These are phyloP conservation scores for Arion vulgaris DNA, from an alignment of 1,140 invertebrate genomes.

Conservation along the genomic window DNA sequence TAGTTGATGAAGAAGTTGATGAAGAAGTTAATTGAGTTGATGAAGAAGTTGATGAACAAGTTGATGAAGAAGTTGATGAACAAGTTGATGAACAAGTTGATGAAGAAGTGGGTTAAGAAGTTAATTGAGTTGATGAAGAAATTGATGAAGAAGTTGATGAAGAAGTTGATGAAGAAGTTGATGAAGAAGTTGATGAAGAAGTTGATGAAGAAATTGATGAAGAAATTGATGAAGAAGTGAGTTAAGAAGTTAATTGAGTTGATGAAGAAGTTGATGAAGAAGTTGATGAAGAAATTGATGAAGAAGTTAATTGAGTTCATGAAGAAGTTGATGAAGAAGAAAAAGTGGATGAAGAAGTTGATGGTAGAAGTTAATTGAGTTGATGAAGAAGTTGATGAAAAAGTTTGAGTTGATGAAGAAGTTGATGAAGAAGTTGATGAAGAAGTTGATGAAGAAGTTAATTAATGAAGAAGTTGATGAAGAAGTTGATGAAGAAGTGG, in stretches of 20 bases:
- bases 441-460: no score
- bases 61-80: not conserved
- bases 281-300: not conserved
- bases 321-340: not conserved
- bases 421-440: no score
- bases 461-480: no score
- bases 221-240: not conserved
- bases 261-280: not conserved
- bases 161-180: not conserved
- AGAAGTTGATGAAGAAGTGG: no score
- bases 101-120: not conserved
- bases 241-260: not conserved
- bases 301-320: not conserved
- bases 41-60: not conserved
- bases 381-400: no score
- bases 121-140: not conserved
- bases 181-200: not conserved
- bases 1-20: no score
- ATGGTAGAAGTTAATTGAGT: no score
- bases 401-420: no score
- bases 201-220: not conserved
- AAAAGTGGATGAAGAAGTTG: no score
- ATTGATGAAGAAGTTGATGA: not conserved
- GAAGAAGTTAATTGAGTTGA: no score
- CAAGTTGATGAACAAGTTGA: not conserved